phyloP scores from a whole-genome alignment of 2,797 vertebrate species.

The Betta splendens region DNA sequence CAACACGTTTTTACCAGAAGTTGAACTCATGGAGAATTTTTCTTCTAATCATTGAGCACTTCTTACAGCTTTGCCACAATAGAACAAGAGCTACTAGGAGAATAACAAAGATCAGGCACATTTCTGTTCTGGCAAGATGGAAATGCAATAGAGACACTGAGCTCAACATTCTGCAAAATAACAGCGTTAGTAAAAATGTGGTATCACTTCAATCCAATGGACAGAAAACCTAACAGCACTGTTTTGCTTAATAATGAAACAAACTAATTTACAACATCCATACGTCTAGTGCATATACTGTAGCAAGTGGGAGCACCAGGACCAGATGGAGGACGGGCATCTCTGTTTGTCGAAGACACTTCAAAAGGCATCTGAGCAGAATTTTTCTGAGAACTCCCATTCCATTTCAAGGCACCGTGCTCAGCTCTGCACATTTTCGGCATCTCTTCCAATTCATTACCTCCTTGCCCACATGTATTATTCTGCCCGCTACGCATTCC shows the following conservation, averaged over 20 bases:
- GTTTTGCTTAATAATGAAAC: neutral
- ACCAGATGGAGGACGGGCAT: constrained; percentile 44
- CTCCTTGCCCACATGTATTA: constrained; percentile 75
- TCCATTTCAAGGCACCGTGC: constrained; percentile 64
- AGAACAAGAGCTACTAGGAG: constrained; percentile 7
- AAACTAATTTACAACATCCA: constrained; percentile 19
- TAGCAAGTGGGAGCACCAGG: constrained; percentile 18
- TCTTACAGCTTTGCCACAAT: constrained; percentile 4
- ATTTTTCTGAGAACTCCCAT: constrained; percentile 63
- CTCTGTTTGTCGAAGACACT: constrained; percentile 46
- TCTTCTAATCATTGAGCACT: constrained; percentile 1
- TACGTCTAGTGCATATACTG: constrained; percentile 4
- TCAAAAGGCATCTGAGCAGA: constrained; percentile 49
- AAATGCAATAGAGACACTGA: neutral
- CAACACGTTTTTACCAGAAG: neutral
- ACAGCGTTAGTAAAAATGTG: constrained; percentile 3
- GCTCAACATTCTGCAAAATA: neutral
- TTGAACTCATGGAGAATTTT: constrained; percentile 1
- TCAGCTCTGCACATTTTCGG: constrained; percentile 65
- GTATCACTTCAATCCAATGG: constrained; percentile 7
- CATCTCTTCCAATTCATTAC: constrained; percentile 83
- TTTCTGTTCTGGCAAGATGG: neutral
- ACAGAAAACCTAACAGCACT: constrained; percentile 3
- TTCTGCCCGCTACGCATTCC: constrained; percentile 73
- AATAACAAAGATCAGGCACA: neutral